Base-by-base conservation (phyloP, 1,140 invertebrate species). In the Procambarus virginalis region DNA sequence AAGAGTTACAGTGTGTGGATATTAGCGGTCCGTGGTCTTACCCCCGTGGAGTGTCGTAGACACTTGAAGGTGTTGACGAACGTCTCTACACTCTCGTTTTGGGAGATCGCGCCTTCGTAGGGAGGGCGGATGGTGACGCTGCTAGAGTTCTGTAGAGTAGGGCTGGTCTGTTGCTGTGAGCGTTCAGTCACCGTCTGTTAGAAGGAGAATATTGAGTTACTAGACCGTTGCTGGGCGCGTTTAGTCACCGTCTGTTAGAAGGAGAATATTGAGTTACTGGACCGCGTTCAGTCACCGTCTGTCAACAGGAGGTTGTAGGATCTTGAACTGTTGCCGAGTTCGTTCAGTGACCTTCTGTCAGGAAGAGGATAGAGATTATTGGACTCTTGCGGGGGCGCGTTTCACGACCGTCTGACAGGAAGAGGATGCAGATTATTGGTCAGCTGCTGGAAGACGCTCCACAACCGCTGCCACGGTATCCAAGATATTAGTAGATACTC, bases 41-140 rank as follows among this genome's bases (percentile, higher is more conserved):
- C 84, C 75, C 73, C 84, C 0, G 84, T 85, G 14, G 84, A 85
- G 55, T 85, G 84, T 45, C 75, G 10, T 5, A 55, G 49, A 51
- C 84, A 85, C 51, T 55, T 85, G 75, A 85, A 85, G 51, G 84
- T 85, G 48, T 76, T 84, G 51, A 58, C 34, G 9, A 85, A 78
- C 49, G 73, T 49, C 73, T 51, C 51, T 3, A 51, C 78, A 5
- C 51, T 60, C 17, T 80, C 51, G 20, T 80, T 80, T 9, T 20
- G 22, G 12, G 6, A 17, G 12, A 3, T 4, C 22, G 51, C 60
- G 51, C 22, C 20, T 10, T 77, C 73, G 2, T 70, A 55, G 6
- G 73, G 48, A 12, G 49, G 49, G 17, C 58, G 49, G 8, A 22
- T 46, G 10, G 73, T 77, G 20, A 85, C 84, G 2, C 76, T 51